Evolutionary conservation across 1,140 invertebrate genomes (phyloP), one percentile per base, ranked within the genome.

Genomic region (Centruroides sculpturatus): DNA sequence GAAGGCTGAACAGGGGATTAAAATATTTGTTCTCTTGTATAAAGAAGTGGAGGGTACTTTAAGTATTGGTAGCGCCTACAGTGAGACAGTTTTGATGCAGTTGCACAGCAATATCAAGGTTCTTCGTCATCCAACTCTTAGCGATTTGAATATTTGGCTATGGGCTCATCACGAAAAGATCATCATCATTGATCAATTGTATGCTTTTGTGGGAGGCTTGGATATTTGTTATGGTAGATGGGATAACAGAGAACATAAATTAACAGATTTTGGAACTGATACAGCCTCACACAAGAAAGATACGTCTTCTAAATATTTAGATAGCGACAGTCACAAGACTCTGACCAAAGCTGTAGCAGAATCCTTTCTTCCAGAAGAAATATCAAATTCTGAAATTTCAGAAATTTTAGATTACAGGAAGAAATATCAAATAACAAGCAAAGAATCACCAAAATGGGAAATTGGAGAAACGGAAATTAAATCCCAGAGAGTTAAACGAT

Each of bases 141-240:
- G 64, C 85, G 82, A 1, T 89, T 88, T 41, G 8, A 41, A 5
- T 12, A 81, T 95, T 0, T 82, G 92, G 66, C 78, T 98, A 35
- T 98, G 94, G 94, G 92, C 94, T 3, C 94, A 98, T 77, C 95
- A 99, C 74, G 95, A 98, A 75, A 99, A 98, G 75, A 82, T 97
- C 9, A 89, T 98, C 0, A 83, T 92, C 12, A 82, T 99, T 0
- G 95, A 98, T 77, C 95, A 99, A 74, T 83, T 81, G 7, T 83
- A 92, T 65, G 94, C 93, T 9, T 98, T 97, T 76, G 74, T 98
- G 10, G 93, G 94, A 11, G 95, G 95, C 6, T 84, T 98, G 52
- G 94, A 98, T 78, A 78, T 98, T 3, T 97, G 93, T 71, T 98
- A 96, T 71, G 95, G 81, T 23, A 69, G 81, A 57, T 83, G 82